These are phyloP conservation scores for Sciurus niger DNA, from an alignment of 2,113 vertebrate genomes.

Conservation along the genomic window DNA sequence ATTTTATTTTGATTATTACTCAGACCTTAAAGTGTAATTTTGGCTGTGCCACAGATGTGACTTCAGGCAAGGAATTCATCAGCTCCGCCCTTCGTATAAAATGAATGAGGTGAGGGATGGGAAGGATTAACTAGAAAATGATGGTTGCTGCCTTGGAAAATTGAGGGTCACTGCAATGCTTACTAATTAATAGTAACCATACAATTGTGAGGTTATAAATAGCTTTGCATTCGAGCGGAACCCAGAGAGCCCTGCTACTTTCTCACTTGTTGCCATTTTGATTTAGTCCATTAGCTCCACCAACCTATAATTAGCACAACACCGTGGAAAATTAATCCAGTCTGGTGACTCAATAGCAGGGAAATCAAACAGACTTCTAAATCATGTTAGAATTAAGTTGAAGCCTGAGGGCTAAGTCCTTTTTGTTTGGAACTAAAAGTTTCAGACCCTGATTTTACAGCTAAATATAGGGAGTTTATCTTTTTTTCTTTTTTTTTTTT, in stretches of 20 bases:
- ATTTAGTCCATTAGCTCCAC: constrained; percentile 74
- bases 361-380: constrained; percentile 74
- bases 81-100: constrained; percentile 67
- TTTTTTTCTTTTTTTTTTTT: neutral
- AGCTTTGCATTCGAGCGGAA: constrained; percentile 36
- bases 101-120: neutral
- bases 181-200: constrained; percentile 74
- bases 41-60: constrained; percentile 73
- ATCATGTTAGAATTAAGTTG: constrained; percentile 47
- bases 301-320: constrained; percentile 81
- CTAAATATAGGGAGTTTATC: neutral
- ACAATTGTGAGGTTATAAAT: constrained; percentile 65
- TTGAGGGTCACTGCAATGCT: constrained; percentile 56
- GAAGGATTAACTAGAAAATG: constrained; percentile 77
- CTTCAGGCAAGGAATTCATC: constrained; percentile 81
- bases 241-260: neutral
- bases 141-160: constrained; percentile 63
- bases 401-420: neutral
- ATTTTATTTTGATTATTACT: constrained; percentile 72
- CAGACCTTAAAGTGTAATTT: constrained; percentile 64
- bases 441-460: neutral
- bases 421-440: constrained; percentile 47
- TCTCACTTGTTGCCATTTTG: constrained; percentile 72
- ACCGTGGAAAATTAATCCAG: constrained; percentile 80
- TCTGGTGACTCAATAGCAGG: constrained; percentile 75